Evolutionary conservation across 2,888 invertebrate genomes (phyloP).

Genomic region (Himalopsyche tibetana): DNA sequence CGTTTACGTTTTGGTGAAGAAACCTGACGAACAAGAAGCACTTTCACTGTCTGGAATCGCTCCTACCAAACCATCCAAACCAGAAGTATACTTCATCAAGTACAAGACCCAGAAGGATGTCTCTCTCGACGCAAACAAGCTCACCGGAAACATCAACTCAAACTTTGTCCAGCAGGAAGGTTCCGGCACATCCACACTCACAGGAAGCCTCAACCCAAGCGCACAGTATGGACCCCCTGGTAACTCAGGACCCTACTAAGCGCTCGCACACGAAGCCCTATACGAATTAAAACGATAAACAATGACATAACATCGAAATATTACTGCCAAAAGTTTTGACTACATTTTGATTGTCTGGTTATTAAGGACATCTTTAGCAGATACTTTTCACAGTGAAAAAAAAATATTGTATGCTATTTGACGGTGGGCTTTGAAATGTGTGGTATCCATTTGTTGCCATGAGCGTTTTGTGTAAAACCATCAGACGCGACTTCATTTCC

Average conservation of each 20-base stretch:
- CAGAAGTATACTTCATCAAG: constrained; percentile 90
- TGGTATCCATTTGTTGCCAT: constrained; percentile 22
- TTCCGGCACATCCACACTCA: constrained; percentile 65
- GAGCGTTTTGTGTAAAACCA: constrained; percentile 7
- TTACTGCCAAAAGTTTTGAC: background rate
- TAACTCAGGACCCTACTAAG: constrained; percentile 82
- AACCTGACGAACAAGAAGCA: constrained; percentile 88
- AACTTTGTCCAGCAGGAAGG: constrained; percentile 65
- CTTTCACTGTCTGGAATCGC: constrained; percentile 83
- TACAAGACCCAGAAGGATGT: constrained; percentile 83
- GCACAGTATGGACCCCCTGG: constrained; percentile 81
- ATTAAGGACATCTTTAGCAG: background rate
- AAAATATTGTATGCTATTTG: constrained; percentile 4
- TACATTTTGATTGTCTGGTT: background rate
- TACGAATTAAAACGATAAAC: background rate
- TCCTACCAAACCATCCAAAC: constrained; percentile 87
- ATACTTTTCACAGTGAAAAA: background rate
- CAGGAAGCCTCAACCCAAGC: constrained; percentile 72
- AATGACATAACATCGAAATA: background rate
- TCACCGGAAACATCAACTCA: constrained; percentile 66
- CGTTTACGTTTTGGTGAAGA: constrained; percentile 89
- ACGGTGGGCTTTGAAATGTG: constrained; percentile 1
- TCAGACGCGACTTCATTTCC: constrained; percentile 14
- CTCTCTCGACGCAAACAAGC: constrained; percentile 68
- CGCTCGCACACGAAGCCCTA: background rate